phyloP scores from a whole-genome alignment of 2,888 invertebrate species.

The Drosophila ustulata region DNA sequence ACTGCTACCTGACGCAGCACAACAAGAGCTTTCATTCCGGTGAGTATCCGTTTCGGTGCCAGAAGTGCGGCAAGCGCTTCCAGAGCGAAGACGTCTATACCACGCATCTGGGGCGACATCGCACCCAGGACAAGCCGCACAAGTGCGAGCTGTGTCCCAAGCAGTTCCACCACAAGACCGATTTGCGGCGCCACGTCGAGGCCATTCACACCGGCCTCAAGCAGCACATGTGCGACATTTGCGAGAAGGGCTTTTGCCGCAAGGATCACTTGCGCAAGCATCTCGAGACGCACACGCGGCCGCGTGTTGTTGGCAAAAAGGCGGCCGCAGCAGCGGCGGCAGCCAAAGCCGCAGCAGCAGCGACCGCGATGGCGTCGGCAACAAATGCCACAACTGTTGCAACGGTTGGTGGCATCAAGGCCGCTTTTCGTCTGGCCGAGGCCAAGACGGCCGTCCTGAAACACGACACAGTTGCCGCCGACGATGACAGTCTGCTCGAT shows the following conservation, averaged over 20 bases:
- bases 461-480: constrained; percentile 65
- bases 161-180: constrained; percentile 96
- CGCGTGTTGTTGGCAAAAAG: constrained; percentile 62
- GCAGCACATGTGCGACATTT: constrained; percentile 92
- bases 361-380: constrained; percentile 4
- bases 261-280: constrained; percentile 97
- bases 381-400: constrained; percentile 2
- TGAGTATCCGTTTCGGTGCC: constrained; percentile 94
- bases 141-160: constrained; percentile 94
- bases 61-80: constrained; percentile 94
- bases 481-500: constrained; percentile 68
- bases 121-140: constrained; percentile 92
- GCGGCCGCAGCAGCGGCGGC: constrained; percentile 49
- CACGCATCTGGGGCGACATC: constrained; percentile 91
- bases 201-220: constrained; percentile 93
- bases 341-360: constrained; percentile 25
- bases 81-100: constrained; percentile 89
- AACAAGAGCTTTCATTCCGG: constrained; percentile 95
- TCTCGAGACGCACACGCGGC: constrained; percentile 90
- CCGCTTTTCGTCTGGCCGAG: constrained; percentile 1
- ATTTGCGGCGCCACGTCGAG: constrained; percentile 94
- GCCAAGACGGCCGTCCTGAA: constrained; percentile 25
- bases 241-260: constrained; percentile 94
- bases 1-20: constrained; percentile 95
- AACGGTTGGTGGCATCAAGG: constrained; percentile 10